phyloP scores from a whole-genome alignment of 2,797 vertebrate species.

The Oreochromis mossambicus region DNA sequence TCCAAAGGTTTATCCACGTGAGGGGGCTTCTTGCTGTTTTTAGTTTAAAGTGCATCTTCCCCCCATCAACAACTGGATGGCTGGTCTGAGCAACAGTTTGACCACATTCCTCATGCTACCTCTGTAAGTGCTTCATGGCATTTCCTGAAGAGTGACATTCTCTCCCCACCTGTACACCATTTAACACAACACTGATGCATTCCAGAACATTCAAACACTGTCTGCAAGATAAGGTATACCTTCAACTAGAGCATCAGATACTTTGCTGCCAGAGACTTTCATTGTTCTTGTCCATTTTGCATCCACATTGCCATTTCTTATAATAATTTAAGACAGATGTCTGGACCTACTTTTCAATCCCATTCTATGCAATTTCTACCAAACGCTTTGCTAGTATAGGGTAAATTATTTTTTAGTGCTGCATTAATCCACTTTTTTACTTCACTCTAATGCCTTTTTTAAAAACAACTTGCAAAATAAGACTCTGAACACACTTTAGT shows the following conservation, averaged over 20 bases:
- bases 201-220: not conserved
- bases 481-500: not conserved
- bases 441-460: not conserved
- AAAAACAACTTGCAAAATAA: not conserved
- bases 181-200: not conserved
- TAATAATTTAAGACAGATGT: too few species aligned
- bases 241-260: not conserved
- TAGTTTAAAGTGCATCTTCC: not conserved
- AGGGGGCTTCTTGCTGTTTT: not conserved
- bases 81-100: not conserved
- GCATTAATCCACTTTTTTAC: not conserved
- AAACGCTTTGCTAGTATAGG: not conserved
- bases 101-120: slow-evolving; percentile 15
- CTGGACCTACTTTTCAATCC: not conserved
- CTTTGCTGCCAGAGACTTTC: not conserved
- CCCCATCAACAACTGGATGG: not conserved
- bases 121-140: not conserved
- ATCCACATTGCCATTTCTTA: not conserved
- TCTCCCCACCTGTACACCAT: not conserved
- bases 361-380: not conserved
- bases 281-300: not conserved
- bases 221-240: not conserved
- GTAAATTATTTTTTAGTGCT: not conserved
- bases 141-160: slow-evolving; percentile 62
- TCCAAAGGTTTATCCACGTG: not conserved